These are phyloP conservation scores for Dasypus novemcinctus DNA, from an alignment of 2,113 vertebrate genomes.

Conservation along the genomic window DNA sequence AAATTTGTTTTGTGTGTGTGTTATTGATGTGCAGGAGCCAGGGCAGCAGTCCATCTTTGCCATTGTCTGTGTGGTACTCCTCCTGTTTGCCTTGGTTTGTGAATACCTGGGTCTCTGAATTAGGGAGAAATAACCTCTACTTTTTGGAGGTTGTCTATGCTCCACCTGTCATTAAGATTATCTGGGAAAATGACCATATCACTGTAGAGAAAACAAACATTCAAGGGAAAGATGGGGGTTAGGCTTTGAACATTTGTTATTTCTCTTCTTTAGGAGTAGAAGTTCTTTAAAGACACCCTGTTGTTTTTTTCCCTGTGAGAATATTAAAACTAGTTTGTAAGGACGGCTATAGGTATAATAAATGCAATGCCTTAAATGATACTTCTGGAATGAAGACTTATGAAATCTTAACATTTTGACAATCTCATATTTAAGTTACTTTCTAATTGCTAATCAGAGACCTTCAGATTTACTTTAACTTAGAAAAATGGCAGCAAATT, in stretches of 20 bases:
- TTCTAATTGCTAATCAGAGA: neutral
- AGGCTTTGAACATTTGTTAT: neutral
- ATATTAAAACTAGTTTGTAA: neutral
- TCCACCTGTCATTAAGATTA: neutral
- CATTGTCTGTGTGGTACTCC: neutral
- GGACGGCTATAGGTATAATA: too few relatives aligned
- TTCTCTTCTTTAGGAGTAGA: neutral
- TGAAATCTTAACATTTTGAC: neutral
- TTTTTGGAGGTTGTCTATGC: neutral
- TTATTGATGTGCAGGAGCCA: neutral
- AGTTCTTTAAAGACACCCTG: neutral
- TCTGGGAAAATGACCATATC: neutral
- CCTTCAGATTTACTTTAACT: neutral
- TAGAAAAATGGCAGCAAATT: slow-evolving; percentile 22
- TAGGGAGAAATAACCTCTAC: too few relatives aligned
- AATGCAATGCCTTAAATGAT: too few relatives aligned
- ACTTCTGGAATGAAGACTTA: neutral
- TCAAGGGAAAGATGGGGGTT: neutral
- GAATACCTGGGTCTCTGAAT: neutral
- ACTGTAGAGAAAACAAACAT: neutral
- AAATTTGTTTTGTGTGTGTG: neutral
- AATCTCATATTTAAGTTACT: neutral
- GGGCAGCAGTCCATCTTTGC: neutral
- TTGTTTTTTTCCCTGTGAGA: neutral
- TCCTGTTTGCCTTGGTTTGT: neutral